Conservation (phyloP, 2,113 vertebrate species). For the Steatornis caripensis region DNA sequence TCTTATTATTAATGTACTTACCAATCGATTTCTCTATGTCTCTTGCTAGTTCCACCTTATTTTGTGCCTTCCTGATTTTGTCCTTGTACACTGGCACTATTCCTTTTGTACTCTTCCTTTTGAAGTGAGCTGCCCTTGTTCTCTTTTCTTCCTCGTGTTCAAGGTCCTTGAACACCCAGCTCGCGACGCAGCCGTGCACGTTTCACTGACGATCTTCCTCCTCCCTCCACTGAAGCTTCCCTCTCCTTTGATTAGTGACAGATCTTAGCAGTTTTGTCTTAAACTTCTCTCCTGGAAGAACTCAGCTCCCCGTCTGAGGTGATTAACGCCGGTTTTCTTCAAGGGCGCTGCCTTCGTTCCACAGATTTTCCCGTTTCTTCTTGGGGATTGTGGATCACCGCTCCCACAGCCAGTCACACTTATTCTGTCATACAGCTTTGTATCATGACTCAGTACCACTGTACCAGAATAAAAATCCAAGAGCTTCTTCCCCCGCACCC, state of each 20-base stretch:
- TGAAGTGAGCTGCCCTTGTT: not conserved
- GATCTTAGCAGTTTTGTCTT: not conserved
- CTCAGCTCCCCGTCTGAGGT: not conserved
- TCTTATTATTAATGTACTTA: not conserved
- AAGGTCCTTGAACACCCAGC: not conserved
- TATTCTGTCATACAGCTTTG: not conserved
- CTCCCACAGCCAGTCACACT: not conserved
- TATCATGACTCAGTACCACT: not conserved
- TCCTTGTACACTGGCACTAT: not conserved
- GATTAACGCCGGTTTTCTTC: not conserved
- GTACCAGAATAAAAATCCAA: not conserved
- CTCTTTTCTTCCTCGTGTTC: not conserved
- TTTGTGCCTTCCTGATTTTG: not conserved
- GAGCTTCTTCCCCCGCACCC: fast-evolving
- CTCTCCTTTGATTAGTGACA: not conserved
- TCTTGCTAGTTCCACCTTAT: not conserved
- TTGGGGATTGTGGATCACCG: not conserved
- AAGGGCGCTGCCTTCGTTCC: not conserved
- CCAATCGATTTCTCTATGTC: not conserved
- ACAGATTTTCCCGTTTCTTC: not conserved
- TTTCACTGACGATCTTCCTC: not conserved
- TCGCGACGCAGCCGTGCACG: not conserved
- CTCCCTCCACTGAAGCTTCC: not conserved
- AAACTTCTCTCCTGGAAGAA: not conserved
- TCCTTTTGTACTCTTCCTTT: not conserved